Percentiles rank a stretch among this genome's conserved stretches.
Evolutionary conservation across 35 echinoderm and acorn worm species (phyloP).

Genomic region (Heliocidaris erythrogramma): DNA sequence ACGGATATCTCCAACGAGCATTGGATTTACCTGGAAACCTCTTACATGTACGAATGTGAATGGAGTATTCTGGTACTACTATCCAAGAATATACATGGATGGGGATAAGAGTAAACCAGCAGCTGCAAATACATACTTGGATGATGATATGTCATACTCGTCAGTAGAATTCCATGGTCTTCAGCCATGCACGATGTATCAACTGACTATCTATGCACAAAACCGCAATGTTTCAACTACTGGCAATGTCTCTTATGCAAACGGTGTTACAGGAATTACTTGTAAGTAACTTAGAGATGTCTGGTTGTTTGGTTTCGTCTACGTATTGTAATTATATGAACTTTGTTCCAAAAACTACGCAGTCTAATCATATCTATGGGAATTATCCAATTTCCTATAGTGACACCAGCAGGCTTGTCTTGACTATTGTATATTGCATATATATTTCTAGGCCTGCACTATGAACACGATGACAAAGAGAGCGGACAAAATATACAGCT

Average conservation of each 20-base stretch:
- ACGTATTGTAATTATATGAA: too few relatives aligned
- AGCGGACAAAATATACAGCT: too few relatives aligned
- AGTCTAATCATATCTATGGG: too few relatives aligned
- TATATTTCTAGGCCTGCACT: too few relatives aligned
- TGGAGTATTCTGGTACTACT: not conserved
- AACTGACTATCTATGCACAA: not conserved
- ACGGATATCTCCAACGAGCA: not conserved
- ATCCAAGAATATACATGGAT: not conserved
- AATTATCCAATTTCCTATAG: too few relatives aligned
- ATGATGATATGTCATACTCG: not conserved
- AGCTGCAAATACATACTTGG: not conserved
- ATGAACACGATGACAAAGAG: too few relatives aligned
- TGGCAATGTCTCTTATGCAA: not conserved
- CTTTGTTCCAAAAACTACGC: too few relatives aligned
- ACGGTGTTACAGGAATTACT: not conserved
- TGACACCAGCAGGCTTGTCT: too few relatives aligned
- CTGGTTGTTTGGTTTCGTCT: too few relatives aligned
- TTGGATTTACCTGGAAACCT: not conserved
- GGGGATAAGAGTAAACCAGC: not conserved
- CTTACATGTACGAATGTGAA: not conserved
- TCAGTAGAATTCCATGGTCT: not conserved
- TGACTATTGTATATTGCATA: too few relatives aligned
- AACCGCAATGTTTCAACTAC: not conserved
- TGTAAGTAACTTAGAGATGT: not conserved
- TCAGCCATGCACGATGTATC: conserved; percentile 41